Evolutionary conservation across 2,888 invertebrate species (phyloP), one percentile per base, ranked within the genome.

Genomic region (Chrysodeixis includens): DNA sequence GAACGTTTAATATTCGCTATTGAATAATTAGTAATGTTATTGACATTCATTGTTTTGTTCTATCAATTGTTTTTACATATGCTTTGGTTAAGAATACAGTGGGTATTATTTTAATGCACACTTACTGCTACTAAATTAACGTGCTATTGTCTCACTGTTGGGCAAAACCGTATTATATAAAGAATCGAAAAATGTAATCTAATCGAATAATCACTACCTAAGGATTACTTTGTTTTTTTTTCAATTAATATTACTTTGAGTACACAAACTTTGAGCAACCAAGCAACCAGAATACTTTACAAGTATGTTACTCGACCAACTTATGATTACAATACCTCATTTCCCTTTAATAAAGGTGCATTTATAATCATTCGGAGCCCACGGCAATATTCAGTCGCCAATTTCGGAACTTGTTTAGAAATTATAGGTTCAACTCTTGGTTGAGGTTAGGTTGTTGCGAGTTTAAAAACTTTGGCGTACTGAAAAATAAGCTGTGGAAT

Each of bases 371-470:
- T 81, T 84, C 85, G 79, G 79, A 86, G 87, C 93, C 92, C 83
- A 86, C 76, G 90, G 94, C 92, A 79, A 86, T 86, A 86, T 89
- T 87, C 88, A 88, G 90, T 91, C 90, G 93, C 93, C 93, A 94
- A 93, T 94, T 94, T 94, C 82, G 88, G 88, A 94, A 94, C 94
- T 92, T 86, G 94, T 94, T 95, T 94, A 94, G 93, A 94, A 94
- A 95, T 95, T 95, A 95, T 92, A 95, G 93, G 94, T 93, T 90
- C 90, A 92, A 86, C 78, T 83, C 83, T 78, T 69, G 82, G 82
- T 82, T 79, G 86, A 86, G 87, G 87, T 89, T 89, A 90, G 87
- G 83, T 75, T 82, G 75, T 40, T 40, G 10, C 35, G n/a, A 81
- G 81, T 80, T 82, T 86, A 83, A 78, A 81, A 83, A 76, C 76